Percentiles rank a stretch among this genome's conserved stretches.
phyloP scores from a whole-genome alignment of 1,140 invertebrate species.

The Sinella curviseta region DNA sequence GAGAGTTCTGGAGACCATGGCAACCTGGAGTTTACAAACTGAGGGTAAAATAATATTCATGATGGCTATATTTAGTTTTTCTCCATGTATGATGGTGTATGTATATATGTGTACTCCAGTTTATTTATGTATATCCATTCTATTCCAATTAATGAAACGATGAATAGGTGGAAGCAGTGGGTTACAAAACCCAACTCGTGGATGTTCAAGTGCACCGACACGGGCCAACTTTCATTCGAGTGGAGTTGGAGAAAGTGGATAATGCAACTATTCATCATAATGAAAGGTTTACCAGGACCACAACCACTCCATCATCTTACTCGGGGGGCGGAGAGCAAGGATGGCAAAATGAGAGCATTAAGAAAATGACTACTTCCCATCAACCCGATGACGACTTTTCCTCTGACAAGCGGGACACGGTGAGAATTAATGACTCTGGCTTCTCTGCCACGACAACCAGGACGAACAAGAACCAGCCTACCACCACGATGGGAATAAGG shows the following conservation, averaged over 20 bases:
- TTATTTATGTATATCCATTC: too few relatives aligned
- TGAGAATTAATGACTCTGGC: neutral
- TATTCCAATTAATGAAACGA: neutral
- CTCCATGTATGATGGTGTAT: too few relatives aligned
- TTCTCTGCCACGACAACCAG: neutral
- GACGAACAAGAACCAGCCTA: neutral
- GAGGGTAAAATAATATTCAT: conserved; percentile 44
- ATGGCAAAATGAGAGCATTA: neutral
- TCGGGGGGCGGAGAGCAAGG: too few relatives aligned
- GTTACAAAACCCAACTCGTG: neutral
- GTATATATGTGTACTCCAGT: too few relatives aligned
- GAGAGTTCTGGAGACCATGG: conserved; percentile 57
- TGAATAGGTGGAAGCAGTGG: neutral
- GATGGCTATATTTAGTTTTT: neutral
- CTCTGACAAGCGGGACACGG: too few relatives aligned
- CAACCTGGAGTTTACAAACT: conserved; percentile 55
- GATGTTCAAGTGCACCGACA: neutral
- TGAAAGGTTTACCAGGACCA: neutral
- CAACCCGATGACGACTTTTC: too few relatives aligned
- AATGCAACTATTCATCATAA: neutral
- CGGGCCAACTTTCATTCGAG: neutral
- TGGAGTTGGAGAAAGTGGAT: neutral
- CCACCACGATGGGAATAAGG: neutral
- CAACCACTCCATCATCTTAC: too few relatives aligned
- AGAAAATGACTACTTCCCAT: neutral